Base-by-base conservation (phyloP, 2,113 vertebrate species). In the Aphyosemion australe region DNA sequence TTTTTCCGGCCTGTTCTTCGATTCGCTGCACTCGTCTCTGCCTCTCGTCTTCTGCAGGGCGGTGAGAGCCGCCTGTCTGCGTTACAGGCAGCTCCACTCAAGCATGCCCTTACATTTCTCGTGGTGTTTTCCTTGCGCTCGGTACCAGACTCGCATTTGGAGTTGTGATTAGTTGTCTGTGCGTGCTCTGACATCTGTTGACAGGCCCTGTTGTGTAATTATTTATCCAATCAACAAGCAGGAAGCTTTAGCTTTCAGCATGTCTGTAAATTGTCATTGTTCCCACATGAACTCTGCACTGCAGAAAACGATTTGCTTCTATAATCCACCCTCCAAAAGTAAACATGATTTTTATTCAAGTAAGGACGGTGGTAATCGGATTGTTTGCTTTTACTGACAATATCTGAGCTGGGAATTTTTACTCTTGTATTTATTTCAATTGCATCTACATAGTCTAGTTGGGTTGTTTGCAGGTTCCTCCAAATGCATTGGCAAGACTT, bases 31-130 rank as follows among this genome's bases (percentile, higher is more conserved):
- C 26, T 26, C 64, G 20, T 26, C 20, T 48, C 13, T 46, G 12
- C 61, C 43, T 72, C 67, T 54, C 56, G 51, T 53, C 65, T 65
- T 78, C 79, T 83, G 62, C 74, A 61, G 71, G 42, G 61, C 82
- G 53, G 50, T 49, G 70, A 67, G 43, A 20, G 42, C 58, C 46
- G 42, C 0, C 39, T 64, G 58, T 77, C 71, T 58, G 67, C 26
- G 60, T 74, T 81, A 64, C 59, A 74, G 61, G 75, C 51, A 18
- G 42, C 66, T 80, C 65, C 61, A 46, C 54, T 72, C 52, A 65
- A 67, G 72, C 74, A 26, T 79, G 72, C 50, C 65, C 72, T 80
- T n/a, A 79, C 66, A 73, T 80, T 76, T 79, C 76, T 60, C 41
- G 50, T 19, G 18, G 52, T 73, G 67, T 57, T 77, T 79, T 63